phyloP scores from a whole-genome alignment of 2,113 vertebrate species.

The Irena cyanogastra region DNA sequence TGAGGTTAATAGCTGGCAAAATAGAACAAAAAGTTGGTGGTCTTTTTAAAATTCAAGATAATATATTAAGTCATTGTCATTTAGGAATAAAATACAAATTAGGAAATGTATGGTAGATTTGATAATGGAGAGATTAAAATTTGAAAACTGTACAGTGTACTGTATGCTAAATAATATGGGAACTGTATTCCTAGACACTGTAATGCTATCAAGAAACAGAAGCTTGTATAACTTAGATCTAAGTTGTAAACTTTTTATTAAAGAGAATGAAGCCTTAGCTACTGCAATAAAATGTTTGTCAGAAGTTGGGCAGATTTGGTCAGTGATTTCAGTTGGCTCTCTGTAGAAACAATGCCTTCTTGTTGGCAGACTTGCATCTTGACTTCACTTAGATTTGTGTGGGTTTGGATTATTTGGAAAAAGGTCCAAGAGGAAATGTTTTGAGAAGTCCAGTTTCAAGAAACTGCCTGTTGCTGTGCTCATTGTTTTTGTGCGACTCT shows the following conservation, averaged over 20 bases:
- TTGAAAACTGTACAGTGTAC: neutral
- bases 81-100: neutral
- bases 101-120: neutral
- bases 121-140: neutral
- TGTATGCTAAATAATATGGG: neutral
- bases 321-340: neutral
- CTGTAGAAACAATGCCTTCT: neutral
- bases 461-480: neutral
- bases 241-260: neutral
- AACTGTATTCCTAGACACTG: neutral
- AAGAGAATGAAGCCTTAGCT: neutral
- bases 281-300: neutral
- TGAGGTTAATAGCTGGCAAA: neutral
- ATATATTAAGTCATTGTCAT: neutral
- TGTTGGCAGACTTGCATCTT: neutral
- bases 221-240: neutral
- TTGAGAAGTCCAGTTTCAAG: neutral
- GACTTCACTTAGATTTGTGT: neutral
- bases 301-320: neutral
- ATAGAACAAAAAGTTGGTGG: neutral
- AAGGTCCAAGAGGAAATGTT: neutral
- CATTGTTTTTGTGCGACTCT: neutral
- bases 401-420: neutral
- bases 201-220: neutral
- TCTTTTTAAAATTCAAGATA: neutral